Conservation (phyloP, 2,888 invertebrate species). For the Pomacea canaliculata region DNA sequence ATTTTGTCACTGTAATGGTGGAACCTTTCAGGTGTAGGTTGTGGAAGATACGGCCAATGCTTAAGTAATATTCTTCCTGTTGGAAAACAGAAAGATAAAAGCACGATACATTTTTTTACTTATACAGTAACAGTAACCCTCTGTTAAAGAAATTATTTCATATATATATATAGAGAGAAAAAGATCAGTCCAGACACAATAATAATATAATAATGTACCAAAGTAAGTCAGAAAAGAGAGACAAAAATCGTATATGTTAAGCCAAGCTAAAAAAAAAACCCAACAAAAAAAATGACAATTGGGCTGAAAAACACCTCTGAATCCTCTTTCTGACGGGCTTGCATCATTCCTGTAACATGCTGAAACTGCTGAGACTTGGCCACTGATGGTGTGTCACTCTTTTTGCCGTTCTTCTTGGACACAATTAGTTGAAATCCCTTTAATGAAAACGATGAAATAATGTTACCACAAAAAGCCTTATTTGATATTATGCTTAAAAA, state of each 20-base stretch:
- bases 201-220: no score
- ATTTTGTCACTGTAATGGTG: conserved; percentile 93
- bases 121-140: no score
- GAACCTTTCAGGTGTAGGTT: conserved; percentile 87
- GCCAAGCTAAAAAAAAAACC: no score
- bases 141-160: no score
- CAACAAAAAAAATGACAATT: no score
- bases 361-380: conserved; percentile 48
- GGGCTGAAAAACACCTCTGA: conserved; percentile 1
- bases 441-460: background rate
- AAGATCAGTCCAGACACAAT: no score
- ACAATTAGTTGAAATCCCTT: conserved; percentile 66
- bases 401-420: conserved; percentile 25
- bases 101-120: no score
- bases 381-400: conserved; percentile 22
- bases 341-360: conserved; percentile 41
- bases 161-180: no score
- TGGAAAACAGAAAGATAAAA: conserved; percentile 14
- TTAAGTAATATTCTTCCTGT: conserved; percentile 82
- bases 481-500: no score
- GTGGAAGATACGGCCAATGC: conserved; percentile 96
- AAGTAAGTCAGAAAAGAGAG: no score
- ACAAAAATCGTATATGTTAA: no score
- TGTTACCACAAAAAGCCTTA: no score
- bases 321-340: conserved; percentile 39